Evolutionary conservation across 2,113 vertebrate species (phyloP).

Genomic region (Rhombomys opimus): DNA sequence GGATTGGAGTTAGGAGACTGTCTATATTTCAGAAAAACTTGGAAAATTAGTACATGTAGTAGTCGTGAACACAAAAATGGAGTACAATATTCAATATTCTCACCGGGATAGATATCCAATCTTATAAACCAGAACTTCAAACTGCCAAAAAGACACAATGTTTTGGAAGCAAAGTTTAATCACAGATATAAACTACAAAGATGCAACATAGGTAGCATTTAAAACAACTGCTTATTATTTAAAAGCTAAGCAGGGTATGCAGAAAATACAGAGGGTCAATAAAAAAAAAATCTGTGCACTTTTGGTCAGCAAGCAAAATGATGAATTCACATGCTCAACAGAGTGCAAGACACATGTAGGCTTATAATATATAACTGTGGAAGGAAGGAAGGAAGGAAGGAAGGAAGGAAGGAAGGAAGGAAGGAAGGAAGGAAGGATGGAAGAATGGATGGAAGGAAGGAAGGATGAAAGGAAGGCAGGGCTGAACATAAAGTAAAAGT

Average conservation of each 20-base stretch:
- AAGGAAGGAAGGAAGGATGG: neutral
- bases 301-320: neutral
- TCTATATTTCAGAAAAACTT: neutral
- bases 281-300: neutral
- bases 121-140: constrained; percentile 40
- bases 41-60: neutral
- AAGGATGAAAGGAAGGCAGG: neutral
- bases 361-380: neutral
- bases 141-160: neutral
- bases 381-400: neutral
- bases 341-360: neutral
- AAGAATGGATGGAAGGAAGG: neutral
- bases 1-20: neutral
- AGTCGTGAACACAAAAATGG: neutral
- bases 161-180: neutral
- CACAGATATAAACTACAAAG: neutral
- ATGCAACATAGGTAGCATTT: neutral
- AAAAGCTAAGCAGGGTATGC: neutral
- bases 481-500: neutral
- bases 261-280: neutral
- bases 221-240: neutral
- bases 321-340: neutral
- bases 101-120: neutral
- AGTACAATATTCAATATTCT: neutral
- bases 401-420: neutral